Evolutionary conservation across 2,888 invertebrate genomes (phyloP).

Genomic region (Raillietiella orientalis): DNA sequence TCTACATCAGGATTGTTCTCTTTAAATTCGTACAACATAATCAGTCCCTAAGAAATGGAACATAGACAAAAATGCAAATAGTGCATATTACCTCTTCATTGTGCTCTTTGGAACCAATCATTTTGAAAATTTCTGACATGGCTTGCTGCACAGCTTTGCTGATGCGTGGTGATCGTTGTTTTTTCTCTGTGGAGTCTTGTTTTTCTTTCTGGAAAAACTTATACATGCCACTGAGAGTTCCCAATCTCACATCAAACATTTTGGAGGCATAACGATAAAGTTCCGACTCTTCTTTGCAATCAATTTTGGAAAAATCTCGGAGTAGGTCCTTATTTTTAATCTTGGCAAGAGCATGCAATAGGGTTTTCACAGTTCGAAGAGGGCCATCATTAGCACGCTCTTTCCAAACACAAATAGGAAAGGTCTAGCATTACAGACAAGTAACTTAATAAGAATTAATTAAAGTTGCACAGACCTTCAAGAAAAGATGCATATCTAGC

Average conservation of each 20-base stretch:
- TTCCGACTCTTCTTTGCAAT: not conserved
- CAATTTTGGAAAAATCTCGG: constrained; percentile 5
- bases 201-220: too few relatives aligned
- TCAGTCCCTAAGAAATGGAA: constrained; percentile 24
- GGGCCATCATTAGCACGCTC: constrained; percentile 54
- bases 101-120: constrained; percentile 62
- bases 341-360: constrained; percentile 66
- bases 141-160: constrained; percentile 53
- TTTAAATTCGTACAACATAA: constrained; percentile 40
- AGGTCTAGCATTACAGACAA: not conserved
- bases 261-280: not conserved
- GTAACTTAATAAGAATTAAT: not conserved
- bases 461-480: constrained; percentile 20
- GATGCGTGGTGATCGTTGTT: constrained; percentile 19
- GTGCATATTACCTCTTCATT: constrained; percentile 20
- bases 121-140: constrained; percentile 55
- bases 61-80: constrained; percentile 3
- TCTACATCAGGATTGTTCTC: constrained; percentile 52
- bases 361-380: constrained; percentile 50
- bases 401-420: constrained; percentile 26
- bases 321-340: constrained; percentile 37
- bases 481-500: constrained; percentile 53
- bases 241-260: too few relatives aligned
- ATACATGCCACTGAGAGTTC: too few relatives aligned
- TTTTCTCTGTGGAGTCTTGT: constrained; percentile 7